A percentile compares a stretch with the other conserved stretches of the same genome.
These are phyloP conservation scores for Synanthedon myopaeformis DNA, from an alignment of 2,888 invertebrate species.

Conservation along the genomic window DNA sequence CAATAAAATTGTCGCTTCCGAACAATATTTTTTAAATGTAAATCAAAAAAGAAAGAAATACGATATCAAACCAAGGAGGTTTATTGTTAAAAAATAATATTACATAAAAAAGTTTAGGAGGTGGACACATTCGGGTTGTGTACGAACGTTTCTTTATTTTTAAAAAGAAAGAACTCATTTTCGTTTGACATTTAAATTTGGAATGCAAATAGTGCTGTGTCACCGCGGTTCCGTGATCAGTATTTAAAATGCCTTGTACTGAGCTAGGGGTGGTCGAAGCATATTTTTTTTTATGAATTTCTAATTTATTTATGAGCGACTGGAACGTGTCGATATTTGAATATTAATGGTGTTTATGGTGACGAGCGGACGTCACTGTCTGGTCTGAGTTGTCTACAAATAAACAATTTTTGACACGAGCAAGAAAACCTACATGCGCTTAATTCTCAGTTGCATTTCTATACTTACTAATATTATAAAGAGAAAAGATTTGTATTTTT, in stretches of 20 bases:
- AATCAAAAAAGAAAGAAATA: conserved; percentile 29
- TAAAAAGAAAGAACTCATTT: background rate
- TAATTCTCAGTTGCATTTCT: no score
- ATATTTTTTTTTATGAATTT: conserved; percentile 34
- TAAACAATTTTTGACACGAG: background rate
- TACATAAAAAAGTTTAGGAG: conserved; percentile 5
- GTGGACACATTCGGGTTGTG: background rate
- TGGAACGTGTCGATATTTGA: conserved; percentile 45
- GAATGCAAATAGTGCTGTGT: no score
- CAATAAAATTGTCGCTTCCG: conserved; percentile 19
- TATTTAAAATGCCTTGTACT: conserved; percentile 24
- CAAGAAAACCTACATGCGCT: no score
- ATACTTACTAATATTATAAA: no score
- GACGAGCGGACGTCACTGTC: conserved; percentile 22
- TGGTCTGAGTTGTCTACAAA: conserved; percentile 2
- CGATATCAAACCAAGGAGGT: conserved; percentile 15
- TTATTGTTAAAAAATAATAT: conserved; percentile 8
- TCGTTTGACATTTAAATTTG: background rate
- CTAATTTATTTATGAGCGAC: conserved; percentile 55
- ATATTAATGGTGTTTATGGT: conserved; percentile 31
- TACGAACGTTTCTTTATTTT: background rate
- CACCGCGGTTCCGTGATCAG: conserved; percentile 15
- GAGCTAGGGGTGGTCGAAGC: conserved; percentile 43
- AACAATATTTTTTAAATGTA: conserved; percentile 30
- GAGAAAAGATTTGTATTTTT: no score